Evolutionary conservation across 2,113 vertebrate species (phyloP).

Genomic region (Heptranchias perlo): DNA sequence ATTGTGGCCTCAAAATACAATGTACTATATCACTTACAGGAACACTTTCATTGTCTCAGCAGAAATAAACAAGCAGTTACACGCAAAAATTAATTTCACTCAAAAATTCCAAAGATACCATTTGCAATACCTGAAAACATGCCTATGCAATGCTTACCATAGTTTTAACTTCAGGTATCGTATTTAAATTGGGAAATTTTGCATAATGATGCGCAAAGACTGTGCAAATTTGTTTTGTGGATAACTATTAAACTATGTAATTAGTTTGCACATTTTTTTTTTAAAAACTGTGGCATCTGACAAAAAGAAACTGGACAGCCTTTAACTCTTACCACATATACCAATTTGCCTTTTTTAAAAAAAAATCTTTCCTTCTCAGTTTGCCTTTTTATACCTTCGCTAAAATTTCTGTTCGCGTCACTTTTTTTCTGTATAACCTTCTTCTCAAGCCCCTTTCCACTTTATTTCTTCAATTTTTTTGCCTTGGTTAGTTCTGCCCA

Average conservation of each 20-base stretch:
- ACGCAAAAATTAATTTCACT: background rate
- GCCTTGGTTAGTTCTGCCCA: background rate
- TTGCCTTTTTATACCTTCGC: background rate
- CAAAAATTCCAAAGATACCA: background rate
- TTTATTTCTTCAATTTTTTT: background rate
- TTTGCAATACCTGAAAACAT: background rate
- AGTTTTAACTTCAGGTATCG: background rate
- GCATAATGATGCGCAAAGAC: background rate
- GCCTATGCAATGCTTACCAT: background rate
- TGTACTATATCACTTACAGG: background rate
- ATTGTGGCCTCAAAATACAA: background rate
- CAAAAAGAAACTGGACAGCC: background rate
- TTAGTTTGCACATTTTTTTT: background rate
- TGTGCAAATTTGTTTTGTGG: background rate
- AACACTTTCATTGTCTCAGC: background rate
- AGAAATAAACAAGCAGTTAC: background rate
- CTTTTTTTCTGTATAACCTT: background rate
- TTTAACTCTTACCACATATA: background rate
- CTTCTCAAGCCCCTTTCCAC: background rate
- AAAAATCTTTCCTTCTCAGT: background rate
- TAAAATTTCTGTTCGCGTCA: background rate
- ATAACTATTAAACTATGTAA: background rate
- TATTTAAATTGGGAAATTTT: background rate
- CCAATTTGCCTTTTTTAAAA: too few species aligned
- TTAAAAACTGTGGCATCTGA: background rate